phyloP scores from a whole-genome alignment of 37 sponge, comb jelly and placozoan genomes.

The Hormiphora californensis region DNA sequence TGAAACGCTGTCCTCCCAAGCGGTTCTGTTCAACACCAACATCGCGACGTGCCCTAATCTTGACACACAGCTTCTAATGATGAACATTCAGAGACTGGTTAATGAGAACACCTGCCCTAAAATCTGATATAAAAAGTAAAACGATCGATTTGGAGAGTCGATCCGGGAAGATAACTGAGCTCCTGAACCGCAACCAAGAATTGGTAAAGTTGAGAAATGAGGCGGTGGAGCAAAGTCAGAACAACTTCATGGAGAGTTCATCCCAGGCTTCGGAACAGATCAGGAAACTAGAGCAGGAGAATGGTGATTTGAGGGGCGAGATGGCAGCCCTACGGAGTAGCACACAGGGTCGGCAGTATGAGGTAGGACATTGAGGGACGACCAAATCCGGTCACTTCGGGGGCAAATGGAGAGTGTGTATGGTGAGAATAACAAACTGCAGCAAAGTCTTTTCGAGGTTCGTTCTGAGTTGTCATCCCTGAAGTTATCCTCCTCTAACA shows the following conservation, averaged over 20 bases:
- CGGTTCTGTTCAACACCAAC: neutral
- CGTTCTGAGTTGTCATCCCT: conserved; percentile 5
- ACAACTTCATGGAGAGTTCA: neutral
- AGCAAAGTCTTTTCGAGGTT: neutral
- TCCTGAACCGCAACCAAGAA: conserved; percentile 28
- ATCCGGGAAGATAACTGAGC: conserved; percentile 21
- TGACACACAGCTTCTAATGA: conserved; percentile 39
- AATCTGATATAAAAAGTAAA: conserved; percentile 30
- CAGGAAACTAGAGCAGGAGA: neutral
- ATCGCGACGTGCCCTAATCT: neutral
- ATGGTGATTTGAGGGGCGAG: neutral
- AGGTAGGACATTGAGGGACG: conserved; percentile 3
- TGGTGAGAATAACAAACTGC: conserved; percentile 8
- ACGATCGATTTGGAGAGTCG: neutral
- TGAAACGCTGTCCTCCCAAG: neutral
- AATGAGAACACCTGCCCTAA: neutral
- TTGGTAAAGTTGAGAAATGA: conserved; percentile 21
- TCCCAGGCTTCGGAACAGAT: neutral
- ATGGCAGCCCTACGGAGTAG: neutral
- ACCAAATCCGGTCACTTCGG: neutral
- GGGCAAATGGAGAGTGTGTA: conserved; percentile 1
- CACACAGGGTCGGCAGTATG: neutral
- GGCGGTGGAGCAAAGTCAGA: neutral
- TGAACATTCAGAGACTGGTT: neutral
- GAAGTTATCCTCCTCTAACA: neutral